A percentile compares a stretch with the other conserved stretches of the same genome.
Evolutionary conservation across 2,113 vertebrate genomes (phyloP).

Genomic region (Oenanthe oenanthe): DNA sequence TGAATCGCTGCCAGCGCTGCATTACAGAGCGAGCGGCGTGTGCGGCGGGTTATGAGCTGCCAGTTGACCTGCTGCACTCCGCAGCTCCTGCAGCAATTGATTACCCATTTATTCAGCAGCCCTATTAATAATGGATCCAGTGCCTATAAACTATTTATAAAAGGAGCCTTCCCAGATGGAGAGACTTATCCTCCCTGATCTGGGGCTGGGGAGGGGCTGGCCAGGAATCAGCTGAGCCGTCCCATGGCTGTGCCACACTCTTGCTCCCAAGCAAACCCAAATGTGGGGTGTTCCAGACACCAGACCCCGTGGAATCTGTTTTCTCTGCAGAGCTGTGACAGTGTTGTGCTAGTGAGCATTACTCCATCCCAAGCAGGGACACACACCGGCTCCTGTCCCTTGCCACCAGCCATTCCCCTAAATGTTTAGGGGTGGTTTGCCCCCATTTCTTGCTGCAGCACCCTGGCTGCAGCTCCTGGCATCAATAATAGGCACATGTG

Average conservation of each 20-base stretch:
- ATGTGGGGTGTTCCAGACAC: not conserved
- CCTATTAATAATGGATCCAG: constrained; percentile 49
- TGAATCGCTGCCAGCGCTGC: not conserved
- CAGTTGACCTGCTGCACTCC: constrained; percentile 51
- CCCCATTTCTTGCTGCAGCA: not conserved
- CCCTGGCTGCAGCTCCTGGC: not conserved
- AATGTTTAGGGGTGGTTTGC: not conserved
- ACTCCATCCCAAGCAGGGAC: rapidly evolving
- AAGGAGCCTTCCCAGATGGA: not conserved
- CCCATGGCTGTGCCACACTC: not conserved
- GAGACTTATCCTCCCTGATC: not conserved
- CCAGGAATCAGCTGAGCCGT: not conserved
- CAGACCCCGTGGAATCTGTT: not conserved
- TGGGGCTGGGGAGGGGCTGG: not conserved
- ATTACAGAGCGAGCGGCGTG: not conserved
- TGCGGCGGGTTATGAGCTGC: not conserved
- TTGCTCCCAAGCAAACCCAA: rapidly evolving
- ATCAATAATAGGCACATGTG: rapidly evolving
- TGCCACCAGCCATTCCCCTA: not conserved
- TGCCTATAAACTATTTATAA: constrained; percentile 44
- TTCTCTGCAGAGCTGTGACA: not conserved
- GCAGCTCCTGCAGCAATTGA: constrained; percentile 36
- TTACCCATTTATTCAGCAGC: constrained; percentile 43
- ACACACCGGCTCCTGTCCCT: rapidly evolving
- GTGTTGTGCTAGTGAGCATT: rapidly evolving